These are phyloP conservation scores for Eupithecia subfuscata DNA, from an alignment of 2,888 invertebrate species.

Conservation along the genomic window DNA sequence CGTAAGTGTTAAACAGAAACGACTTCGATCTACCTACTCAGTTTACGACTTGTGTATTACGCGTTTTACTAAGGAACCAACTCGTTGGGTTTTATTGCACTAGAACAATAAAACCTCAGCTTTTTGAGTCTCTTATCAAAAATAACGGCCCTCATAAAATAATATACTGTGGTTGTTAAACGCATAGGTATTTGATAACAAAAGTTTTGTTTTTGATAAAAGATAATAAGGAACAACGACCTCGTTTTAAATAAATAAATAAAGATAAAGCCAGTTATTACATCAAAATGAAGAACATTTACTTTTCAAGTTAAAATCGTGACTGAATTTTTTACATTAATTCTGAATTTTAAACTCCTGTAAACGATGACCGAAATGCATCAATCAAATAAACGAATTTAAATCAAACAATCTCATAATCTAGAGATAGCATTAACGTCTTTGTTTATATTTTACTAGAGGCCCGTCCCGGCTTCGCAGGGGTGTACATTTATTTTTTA, in stretches of 20 bases:
- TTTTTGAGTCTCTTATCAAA: conserved; percentile 47
- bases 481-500: no score
- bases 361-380: no score
- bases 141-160: conserved; percentile 46
- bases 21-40: conserved; percentile 18
- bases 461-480: no score
- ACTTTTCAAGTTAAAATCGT: no score
- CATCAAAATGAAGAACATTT: no score
- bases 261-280: no score
- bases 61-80: conserved; percentile 46
- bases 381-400: no score
- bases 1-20: conserved; percentile 2
- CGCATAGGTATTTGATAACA: conserved; percentile 44
- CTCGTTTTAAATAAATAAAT: not conserved
- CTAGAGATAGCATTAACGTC: no score
- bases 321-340: no score
- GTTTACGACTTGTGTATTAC: conserved; percentile 45
- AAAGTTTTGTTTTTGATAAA: conserved; percentile 44
- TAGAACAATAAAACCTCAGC: conserved; percentile 42
- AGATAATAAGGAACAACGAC: conserved; percentile 25
- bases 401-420: no score
- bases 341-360: no score
- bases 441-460: no score
- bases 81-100: conserved; percentile 43
- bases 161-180: conserved; percentile 44